Percentiles rank a stretch among this genome's conserved stretches.
Conservation (phyloP, 2,113 vertebrate species). For the Aphelocoma coerulescens region DNA sequence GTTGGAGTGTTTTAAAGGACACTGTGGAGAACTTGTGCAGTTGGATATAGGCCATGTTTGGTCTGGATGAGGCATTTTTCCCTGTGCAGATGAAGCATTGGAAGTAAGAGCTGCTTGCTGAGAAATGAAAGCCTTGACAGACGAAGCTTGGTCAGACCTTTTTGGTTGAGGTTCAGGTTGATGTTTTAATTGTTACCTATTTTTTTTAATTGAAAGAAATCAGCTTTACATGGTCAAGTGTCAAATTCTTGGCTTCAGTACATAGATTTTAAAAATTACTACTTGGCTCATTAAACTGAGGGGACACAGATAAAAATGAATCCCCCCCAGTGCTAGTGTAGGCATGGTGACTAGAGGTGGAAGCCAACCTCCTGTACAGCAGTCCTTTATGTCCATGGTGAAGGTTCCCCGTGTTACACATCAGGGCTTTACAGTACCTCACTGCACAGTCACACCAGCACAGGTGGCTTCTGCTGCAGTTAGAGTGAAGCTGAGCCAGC, state of each 20-base stretch:
- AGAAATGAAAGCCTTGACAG: not conserved
- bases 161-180: not conserved
- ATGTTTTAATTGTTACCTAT: not conserved
- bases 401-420: not conserved
- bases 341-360: not conserved
- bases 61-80: not conserved
- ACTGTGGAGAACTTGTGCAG: not conserved
- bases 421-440: not conserved
- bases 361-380: not conserved
- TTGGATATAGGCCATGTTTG: not conserved
- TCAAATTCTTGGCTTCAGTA: not conserved
- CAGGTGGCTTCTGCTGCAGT: rapidly evolving
- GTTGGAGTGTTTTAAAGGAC: not conserved
- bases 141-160: not conserved
- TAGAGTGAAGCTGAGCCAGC: not conserved
- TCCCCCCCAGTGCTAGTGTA: not conserved
- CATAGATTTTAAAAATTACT: not conserved
- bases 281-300: not conserved
- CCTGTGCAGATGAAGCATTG: not conserved
- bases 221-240: not conserved
- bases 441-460: rapidly evolving
- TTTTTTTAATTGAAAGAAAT: not conserved
- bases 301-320: not conserved
- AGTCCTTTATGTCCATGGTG: not conserved
- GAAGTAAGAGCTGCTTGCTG: not conserved